Evolutionary conservation across 2,888 invertebrate species (phyloP), one percentile per base, ranked within the genome.

Genomic region (Trachelus troglodyta): DNA sequence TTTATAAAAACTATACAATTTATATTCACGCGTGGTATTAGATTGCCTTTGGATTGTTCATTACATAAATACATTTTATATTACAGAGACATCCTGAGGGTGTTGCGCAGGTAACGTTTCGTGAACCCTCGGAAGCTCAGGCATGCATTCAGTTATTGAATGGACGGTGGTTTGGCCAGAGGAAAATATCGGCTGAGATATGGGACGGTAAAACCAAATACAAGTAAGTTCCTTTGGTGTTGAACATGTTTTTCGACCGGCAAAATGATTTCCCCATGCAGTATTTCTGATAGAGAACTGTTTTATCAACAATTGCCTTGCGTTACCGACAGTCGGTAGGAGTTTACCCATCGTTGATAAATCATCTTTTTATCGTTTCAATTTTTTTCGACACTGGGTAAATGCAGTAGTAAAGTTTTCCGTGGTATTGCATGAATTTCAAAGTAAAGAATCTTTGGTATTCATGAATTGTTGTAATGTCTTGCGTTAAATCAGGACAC

Each of bases 161-260:
- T 91, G 97, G 97, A 1, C 94, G 99, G 69, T 97, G 96, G 94
- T 98, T 98, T 92, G 97, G 96, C 12, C 95, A 98, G 89, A 93
- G 97, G 69, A 94, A 96, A 91, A 94, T 99, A 37, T 94, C 94
- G 4, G 99, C 98, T 4, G 96, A 96, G 89, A 95, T 96, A 82
- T 99, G 98, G 97, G 98, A 99, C 92, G 99, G 99, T 31, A 96
- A 96, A 90, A 97, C 98, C 0, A 99, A 98, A 91, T 98, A 96
- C 92, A 96, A 95, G 94, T 94, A 83, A 90, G 92, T 88, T 75
- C 23, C 69, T 33, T 33, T 31, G 12, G 15, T 1, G 71, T 71
- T 34, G 71, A 71, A 71, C 12, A 0, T 35, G 12, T 34, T 56
- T 12, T 30, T 37, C 6, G 23, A n/a, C 34, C 40, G 31, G 56